These are phyloP conservation scores for Lasioglossum zephyrum DNA, from an alignment of 2,888 invertebrate species.

Conservation along the genomic window DNA sequence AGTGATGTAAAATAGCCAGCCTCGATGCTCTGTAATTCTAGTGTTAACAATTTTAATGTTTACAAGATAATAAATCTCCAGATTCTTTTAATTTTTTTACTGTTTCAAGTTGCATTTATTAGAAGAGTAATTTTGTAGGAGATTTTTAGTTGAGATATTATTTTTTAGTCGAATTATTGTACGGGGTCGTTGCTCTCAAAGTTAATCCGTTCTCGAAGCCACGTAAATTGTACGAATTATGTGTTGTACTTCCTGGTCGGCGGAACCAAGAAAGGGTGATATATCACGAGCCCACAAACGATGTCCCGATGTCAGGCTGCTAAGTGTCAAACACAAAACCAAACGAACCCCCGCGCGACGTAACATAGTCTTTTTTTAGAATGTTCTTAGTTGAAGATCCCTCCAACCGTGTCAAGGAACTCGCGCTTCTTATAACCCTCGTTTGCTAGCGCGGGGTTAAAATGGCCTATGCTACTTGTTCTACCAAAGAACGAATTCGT, in stretches of 20 bases:
- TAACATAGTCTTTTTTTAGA: slow-evolving; percentile 22
- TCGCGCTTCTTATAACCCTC: slow-evolving; percentile 18
- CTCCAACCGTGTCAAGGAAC: slow-evolving; percentile 16
- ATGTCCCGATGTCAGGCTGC: not conserved
- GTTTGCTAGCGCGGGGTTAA: not conserved
- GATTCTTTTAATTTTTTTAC: too few relatives aligned
- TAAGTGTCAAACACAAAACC: slow-evolving; percentile 16
- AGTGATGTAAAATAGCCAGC: too few relatives aligned
- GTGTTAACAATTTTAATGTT: too few relatives aligned
- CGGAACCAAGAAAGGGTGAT: not conserved
- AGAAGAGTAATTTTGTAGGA: not conserved
- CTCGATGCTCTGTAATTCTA: too few relatives aligned
- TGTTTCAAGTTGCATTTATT: not conserved
- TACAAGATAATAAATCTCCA: too few relatives aligned
- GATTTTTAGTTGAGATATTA: too few relatives aligned
- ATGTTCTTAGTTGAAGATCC: slow-evolving; percentile 14
- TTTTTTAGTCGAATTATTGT: not conserved
- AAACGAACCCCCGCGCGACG: slow-evolving; percentile 1
- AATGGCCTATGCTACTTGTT: not conserved
- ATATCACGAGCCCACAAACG: slow-evolving; percentile 1
- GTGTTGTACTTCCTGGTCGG: not conserved
- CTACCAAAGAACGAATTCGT: not conserved
- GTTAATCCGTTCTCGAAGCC: not conserved
- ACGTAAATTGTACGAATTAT: not conserved
- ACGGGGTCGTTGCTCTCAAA: not conserved